Base-by-base conservation (phyloP, 2,113 vertebrate genomes). In the Oostethus manadensis region DNA sequence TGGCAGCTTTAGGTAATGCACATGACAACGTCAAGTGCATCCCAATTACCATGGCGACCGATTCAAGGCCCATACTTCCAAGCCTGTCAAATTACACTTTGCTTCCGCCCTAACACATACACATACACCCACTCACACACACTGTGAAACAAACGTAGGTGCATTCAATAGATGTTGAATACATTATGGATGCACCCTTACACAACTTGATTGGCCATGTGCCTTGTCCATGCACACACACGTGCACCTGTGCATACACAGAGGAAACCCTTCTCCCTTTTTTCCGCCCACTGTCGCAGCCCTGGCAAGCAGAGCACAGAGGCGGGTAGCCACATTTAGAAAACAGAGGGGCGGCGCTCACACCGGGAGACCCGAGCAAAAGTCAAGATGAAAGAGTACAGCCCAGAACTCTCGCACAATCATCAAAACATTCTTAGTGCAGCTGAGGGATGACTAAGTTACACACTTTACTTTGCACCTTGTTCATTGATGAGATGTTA, bases 1-100 rank as follows among this genome's bases (percentile, higher is more conserved):
- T 42, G 10, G 38, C 38, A 42, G 38, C 38, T 42, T 42, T 42
- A 42, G 13, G 38, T 13, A 42, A 42, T 11, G 66, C 56, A 66
- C 68, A 77, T 66, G 68, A 76, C 71, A 76, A 75, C 46, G 68
- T 74, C 78, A 81, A 82, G 74, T 78, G 72, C 46, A 58, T 55
- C 63, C 77, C 79, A 84, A 84, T 82, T 84, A 81, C 80, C 69
- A 68, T 60, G 4, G 56, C 35, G 58, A 71, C 80, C 72, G 77
- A 82, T 83, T 71, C 63, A 67, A 63, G 71, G 59, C 58, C 67
- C 63, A 62, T 65, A 71, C 71, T 68, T 47, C 68, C 61, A 68
- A 51, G 58, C 62, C 78, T 66, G 66, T 77, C 77, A 77, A 77
- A 80, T 54, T 13, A 42, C 3, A 14, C 38, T 60, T 40, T 18